Evolutionary conservation across 1,140 invertebrate species (phyloP).

Genomic region (Ostrea edulis): DNA sequence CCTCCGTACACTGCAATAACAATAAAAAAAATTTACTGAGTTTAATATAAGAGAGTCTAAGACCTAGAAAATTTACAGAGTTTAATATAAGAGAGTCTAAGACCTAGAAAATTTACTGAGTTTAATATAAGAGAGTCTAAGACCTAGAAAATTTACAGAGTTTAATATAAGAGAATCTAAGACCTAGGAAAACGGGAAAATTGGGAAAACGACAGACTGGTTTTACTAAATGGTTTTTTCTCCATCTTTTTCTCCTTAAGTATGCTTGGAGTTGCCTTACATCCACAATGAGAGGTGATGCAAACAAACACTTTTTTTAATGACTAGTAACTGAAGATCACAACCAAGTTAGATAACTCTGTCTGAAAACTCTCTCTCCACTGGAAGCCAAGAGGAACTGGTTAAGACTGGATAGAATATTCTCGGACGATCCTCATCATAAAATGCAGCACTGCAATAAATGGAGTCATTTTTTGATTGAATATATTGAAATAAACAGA

Average conservation of each 20-base stretch:
- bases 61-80: neutral
- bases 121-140: neutral
- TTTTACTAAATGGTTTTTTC: neutral
- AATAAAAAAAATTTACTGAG: too few species aligned
- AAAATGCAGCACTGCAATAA: slow-evolving; percentile 24
- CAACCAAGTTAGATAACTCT: slow-evolving; percentile 14
- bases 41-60: neutral
- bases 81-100: neutral
- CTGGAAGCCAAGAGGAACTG: neutral
- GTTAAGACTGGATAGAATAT: neutral
- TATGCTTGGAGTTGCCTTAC: neutral
- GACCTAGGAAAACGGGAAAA: neutral
- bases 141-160: neutral
- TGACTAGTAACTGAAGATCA: slow-evolving; percentile 25
- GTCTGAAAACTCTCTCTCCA: neutral
- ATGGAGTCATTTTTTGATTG: neutral
- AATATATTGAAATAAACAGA: too few species aligned
- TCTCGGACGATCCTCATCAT: neutral
- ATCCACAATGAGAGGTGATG: neutral
- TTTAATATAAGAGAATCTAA: neutral
- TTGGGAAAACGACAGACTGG: neutral
- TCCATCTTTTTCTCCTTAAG: neutral
- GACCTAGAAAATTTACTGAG: neutral
- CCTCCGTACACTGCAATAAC: too few species aligned
- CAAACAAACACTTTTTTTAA: neutral